Conservation (phyloP, 2,113 vertebrate species). For the Lampris megalopsis region DNA sequence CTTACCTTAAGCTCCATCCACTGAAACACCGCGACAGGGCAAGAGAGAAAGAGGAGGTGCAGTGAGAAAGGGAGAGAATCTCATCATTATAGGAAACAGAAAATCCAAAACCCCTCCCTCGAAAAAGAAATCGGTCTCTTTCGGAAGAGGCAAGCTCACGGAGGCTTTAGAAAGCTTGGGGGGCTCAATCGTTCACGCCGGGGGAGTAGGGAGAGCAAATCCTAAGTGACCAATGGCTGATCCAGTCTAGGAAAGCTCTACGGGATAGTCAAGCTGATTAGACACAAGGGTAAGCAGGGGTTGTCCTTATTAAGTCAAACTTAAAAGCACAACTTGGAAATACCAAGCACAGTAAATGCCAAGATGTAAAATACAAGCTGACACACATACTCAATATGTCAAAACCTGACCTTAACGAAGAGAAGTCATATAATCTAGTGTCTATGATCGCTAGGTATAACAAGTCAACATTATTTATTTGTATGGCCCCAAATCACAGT, state of each 20-base stretch:
- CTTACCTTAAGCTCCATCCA: conserved; percentile 81
- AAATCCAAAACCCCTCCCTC: neutral
- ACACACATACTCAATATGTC: neutral
- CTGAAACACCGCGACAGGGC: conserved; percentile 57
- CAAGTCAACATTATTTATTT: neutral
- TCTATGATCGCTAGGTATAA: neutral
- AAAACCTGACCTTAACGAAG: neutral
- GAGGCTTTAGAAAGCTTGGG: neutral
- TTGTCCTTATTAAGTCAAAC: neutral
- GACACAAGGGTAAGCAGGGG: neutral
- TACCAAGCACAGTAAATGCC: neutral
- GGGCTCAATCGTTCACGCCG: neutral
- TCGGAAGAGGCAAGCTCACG: neutral
- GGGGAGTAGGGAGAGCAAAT: neutral
- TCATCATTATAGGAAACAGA: conserved; percentile 8
- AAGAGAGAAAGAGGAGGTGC: conserved; percentile 47
- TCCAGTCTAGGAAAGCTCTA: neutral
- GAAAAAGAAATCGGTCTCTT: neutral
- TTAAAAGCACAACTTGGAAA: neutral
- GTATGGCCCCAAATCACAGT: no score
- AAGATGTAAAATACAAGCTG: neutral
- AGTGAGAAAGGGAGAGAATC: conserved; percentile 30
- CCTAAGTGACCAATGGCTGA: neutral
- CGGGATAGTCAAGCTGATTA: neutral
- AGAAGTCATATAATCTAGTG: neutral